phyloP scores from a whole-genome alignment of 2,888 invertebrate genomes.

The Rhodophaea formosa region DNA sequence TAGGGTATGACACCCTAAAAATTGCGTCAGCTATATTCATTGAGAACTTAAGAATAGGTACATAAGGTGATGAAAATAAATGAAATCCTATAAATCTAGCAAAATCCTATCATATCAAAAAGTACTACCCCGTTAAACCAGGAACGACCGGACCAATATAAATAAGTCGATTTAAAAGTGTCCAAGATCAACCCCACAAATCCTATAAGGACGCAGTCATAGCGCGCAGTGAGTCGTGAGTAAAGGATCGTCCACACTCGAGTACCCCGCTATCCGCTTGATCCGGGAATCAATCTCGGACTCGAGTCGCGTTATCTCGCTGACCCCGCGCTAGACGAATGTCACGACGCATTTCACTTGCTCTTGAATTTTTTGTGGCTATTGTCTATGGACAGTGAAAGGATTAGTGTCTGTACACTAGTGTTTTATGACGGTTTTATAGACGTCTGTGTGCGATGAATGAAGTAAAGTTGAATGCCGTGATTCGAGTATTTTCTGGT shows the following conservation, averaged over 20 bases:
- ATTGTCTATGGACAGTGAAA: constrained; percentile 1
- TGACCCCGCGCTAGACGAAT: constrained; percentile 66
- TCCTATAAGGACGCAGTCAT: constrained; percentile 58
- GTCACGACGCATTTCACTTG: constrained; percentile 64
- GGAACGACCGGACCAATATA: not conserved
- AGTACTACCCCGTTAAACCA: not conserved
- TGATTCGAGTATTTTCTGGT: too few relatives aligned
- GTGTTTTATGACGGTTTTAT: constrained; percentile 20
- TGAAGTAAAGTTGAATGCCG: too few relatives aligned
- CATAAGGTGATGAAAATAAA: not conserved
- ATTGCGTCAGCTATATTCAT: too few relatives aligned
- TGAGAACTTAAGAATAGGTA: too few relatives aligned
- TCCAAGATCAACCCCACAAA: constrained; percentile 44
- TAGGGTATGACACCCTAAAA: too few relatives aligned
- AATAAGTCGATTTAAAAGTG: constrained; percentile 30
- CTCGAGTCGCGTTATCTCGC: constrained; percentile 68
- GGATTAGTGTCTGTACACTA: constrained; percentile 11
- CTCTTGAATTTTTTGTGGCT: constrained; percentile 49
- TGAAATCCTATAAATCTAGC: not conserved
- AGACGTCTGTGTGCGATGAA: too few relatives aligned
- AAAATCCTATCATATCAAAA: not conserved
- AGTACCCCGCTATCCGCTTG: constrained; percentile 53
- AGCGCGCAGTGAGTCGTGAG: constrained; percentile 64
- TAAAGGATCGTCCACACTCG: constrained; percentile 72
- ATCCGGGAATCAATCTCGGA: constrained; percentile 78